Evolutionary conservation across 2,797 vertebrate species (phyloP), one percentile per base, ranked within the genome.

Genomic region (Neoniphon sammara): DNA sequence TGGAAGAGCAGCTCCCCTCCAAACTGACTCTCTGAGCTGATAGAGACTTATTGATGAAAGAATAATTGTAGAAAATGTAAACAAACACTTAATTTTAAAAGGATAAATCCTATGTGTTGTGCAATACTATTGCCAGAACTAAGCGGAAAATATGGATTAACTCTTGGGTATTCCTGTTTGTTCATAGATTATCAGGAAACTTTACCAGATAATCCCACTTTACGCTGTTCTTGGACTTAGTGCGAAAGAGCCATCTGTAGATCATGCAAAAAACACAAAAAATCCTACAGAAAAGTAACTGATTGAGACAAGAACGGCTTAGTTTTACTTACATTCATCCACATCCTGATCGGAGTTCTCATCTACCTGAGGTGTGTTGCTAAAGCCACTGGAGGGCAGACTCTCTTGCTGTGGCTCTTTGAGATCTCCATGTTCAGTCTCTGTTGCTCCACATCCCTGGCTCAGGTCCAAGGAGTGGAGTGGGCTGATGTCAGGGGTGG

Each of bases 401-500:
- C 82, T 80, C 57, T 68, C 72, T 50, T 63, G 15, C 27, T 80
- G 56, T 59, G 61, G 75, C 42, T 82, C 76, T 72, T 61, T 54
- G 1, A 30, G 39, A 30, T 36, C 66, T 73, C 55, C 65, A 25
- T 75, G 72, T 34, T 52, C 71, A 25, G 20, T 21, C 34, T 85
- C 81, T 21, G 68, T 59, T 36, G 11, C 47, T 92, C 85, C 89
- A 15, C 87, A 91, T 69, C 91, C 92, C 18, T 88, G 70, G 18
- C 88, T 87, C 62, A 95, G 84, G 86, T 96, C 93, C 74, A 96
- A 84, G 0, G 95, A 95, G 80, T 95, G 96, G 46, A 91, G 86
- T 31, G 94, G 95, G 85, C 96, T 97, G 72, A 91, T 91, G 69
- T 96, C 96, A 42, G 96, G 94, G 61, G 96, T 96, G 17, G 96